Base-by-base conservation (phyloP, 2,797 vertebrate genomes). In the Halcyon leucocephala region DNA sequence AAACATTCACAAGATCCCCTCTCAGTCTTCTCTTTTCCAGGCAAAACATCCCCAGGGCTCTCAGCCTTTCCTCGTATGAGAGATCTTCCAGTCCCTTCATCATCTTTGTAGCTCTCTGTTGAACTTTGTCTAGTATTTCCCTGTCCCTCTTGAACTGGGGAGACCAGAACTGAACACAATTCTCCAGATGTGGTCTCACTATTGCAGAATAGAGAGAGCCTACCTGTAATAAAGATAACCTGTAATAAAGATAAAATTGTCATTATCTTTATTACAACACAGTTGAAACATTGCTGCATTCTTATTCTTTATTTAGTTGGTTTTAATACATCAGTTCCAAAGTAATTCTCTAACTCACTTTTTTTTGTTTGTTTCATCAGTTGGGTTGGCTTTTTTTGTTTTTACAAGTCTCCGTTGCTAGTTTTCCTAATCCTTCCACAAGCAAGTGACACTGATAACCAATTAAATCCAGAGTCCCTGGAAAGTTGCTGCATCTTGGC, bases 391-490 rank as follows among this genome's bases (percentile, higher is more conserved):
- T 5, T 97, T 35, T 44, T 46, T 64, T 16, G 97, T 98, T 97
- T 97, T 82, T 89, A 67, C 87, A 81, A 74, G 65, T 86, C 81
- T 87, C 89, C 82, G 93, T 95, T 95, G 95, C 98, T 97, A 95
- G 80, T 80, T 95, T 90, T 93, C 89, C 95, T 79, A 78, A 94
- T 95, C 86, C 70, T 96, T 97, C 95, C 86, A 96, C 39, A 89
- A 28, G 41, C 28, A 92, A 95, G 52, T 95, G 97, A 96, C 96
- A 97, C 80, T 91, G 96, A 98, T 87, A 92, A 97, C 98, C 97
- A 93, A 86, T 74, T 86, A 94, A 93, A 91, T 76, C 81, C 86
- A 70, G 80, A 92, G 91, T 86, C 95, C 64, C 81, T 80, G 93
- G 82, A 69, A 95, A 92, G 74, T 22, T 51, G n/a, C 69, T 84